phyloP scores from a whole-genome alignment of 2,113 vertebrate species.

The Alligator sinensis region DNA sequence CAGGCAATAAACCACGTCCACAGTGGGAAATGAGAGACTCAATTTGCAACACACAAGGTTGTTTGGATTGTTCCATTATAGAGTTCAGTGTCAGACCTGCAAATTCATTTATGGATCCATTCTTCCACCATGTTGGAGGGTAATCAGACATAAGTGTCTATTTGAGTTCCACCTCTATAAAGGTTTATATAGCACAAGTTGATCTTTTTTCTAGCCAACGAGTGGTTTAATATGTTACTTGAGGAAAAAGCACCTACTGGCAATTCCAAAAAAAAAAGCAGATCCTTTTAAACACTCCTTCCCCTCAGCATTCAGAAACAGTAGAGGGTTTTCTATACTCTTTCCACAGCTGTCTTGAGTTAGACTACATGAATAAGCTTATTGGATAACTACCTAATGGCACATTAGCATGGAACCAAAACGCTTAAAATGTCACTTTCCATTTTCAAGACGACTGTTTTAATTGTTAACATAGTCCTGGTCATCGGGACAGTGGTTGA shows the following conservation, averaged over 20 bases:
- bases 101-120: background rate
- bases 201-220: background rate
- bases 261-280: background rate
- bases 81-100: background rate
- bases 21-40: background rate
- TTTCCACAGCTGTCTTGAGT: conserved; percentile 71
- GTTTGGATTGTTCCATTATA: background rate
- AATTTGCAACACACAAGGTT: background rate
- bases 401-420: conserved; percentile 73
- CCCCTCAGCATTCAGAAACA: background rate
- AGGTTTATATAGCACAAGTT: background rate
- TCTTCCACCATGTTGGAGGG: background rate
- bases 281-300: background rate
- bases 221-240: background rate
- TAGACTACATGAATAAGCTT: conserved; percentile 66
- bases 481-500: background rate
- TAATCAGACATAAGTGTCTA: background rate
- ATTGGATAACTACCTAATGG: conserved; percentile 77
- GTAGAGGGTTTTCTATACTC: background rate
- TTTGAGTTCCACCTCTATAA: background rate
- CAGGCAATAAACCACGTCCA: background rate
- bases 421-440: conserved; percentile 71
- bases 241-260: background rate
- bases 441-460: conserved; percentile 68
- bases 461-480: conserved; percentile 8